A percentile compares a stretch with the other conserved stretches of the same genome.
These are phyloP conservation scores for Plectrocnemia conspersa DNA, from an alignment of 1,140 invertebrate genomes.

Conservation along the genomic window DNA sequence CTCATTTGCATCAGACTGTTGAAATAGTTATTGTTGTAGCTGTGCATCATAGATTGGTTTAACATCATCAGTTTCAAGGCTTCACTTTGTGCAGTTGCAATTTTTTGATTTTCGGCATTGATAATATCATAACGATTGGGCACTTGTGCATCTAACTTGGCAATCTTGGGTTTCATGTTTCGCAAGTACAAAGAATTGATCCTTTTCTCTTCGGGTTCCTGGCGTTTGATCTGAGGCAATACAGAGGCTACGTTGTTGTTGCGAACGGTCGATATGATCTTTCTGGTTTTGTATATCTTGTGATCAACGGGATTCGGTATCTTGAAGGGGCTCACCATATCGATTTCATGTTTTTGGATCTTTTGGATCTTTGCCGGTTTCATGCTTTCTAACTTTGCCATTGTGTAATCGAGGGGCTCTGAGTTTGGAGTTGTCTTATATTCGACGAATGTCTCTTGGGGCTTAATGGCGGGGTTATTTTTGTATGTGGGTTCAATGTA, in stretches of 20 bases:
- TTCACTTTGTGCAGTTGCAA: too few species aligned
- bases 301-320: not conserved
- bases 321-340: not conserved
- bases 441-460: not conserved
- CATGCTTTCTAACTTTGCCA: not conserved
- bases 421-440: not conserved
- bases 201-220: too few species aligned
- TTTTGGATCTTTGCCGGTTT: not conserved
- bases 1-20: too few species aligned
- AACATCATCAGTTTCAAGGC: too few species aligned
- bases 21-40: too few species aligned
- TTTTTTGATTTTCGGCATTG: too few species aligned
- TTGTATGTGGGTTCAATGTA: not conserved
- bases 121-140: too few species aligned
- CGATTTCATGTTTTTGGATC: not conserved
- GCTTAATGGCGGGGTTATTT: not conserved
- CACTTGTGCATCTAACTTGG: too few species aligned
- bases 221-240: conserved; percentile 1
- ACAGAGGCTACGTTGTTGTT: not conserved
- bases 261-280: not conserved
- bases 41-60: too few species aligned
- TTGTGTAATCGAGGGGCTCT: conserved; percentile 10
- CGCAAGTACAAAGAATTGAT: too few species aligned
- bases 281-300: not conserved
- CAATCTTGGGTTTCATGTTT: too few species aligned